Percentiles rank a stretch among this genome's conserved stretches.
Conservation (phyloP, 2,113 vertebrate genomes). For the Pterocles gutturalis region DNA sequence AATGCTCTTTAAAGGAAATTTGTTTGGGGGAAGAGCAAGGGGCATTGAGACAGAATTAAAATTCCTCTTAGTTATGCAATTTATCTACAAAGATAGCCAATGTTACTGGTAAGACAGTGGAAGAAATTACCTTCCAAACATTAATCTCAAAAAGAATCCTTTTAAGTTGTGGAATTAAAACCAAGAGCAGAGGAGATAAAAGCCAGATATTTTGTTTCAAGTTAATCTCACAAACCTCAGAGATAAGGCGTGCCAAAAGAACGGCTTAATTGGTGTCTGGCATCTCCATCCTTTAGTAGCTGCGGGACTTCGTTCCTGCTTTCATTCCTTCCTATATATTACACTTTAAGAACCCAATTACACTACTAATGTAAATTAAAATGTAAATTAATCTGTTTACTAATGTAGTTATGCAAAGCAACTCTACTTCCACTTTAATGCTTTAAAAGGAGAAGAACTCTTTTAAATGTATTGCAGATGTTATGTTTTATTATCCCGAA, state of each 20-base stretch:
- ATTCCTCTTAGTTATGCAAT: neutral
- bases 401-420: slow-evolving; percentile 26
- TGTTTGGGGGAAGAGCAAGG: neutral
- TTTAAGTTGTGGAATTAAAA: neutral
- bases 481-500: neutral
- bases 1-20: neutral
- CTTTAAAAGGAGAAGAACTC: neutral
- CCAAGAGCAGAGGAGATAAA: neutral
- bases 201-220: slow-evolving; percentile 12
- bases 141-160: slow-evolving; percentile 6
- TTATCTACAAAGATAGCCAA: neutral
- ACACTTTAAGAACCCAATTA: slow-evolving; percentile 12
- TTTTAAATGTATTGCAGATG: neutral
- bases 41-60: neutral
- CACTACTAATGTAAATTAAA: slow-evolving; percentile 44
- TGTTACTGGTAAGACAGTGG: neutral
- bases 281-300: neutral
- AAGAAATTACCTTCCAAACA: neutral
- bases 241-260: slow-evolving; percentile 43
- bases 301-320: neutral
- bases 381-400: slow-evolving; percentile 54
- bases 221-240: slow-evolving; percentile 18
- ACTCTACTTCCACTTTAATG: neutral
- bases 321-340: slow-evolving; percentile 18
- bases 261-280: slow-evolving; percentile 29